Evolutionary conservation across 2,888 invertebrate genomes (phyloP), one percentile per base, ranked within the genome.

Genomic region (Villa cingulata): DNA sequence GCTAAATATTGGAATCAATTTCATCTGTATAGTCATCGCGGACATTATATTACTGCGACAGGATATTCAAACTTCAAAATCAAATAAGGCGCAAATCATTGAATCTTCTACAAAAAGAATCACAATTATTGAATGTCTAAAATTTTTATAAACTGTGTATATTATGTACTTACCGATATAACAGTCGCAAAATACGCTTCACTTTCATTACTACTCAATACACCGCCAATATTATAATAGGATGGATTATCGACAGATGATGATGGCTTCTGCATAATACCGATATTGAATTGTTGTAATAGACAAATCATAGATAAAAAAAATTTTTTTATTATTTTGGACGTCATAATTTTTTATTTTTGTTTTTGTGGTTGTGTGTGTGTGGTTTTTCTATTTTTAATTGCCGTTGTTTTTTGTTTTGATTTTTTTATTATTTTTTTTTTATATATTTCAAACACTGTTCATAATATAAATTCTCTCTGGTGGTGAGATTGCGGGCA

Each of bases 181-280:
- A 83, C 88, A 59, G 85, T 79, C 59, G 81, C 81, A 66, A 92
- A 92, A 70, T 85, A 81, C 14, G 72, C 72, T 61, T 85, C 81
- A 54, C 88, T 88, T 41, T 83, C 81, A 56, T 82, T 82, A 66
- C 82, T 85, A 51, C 88, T 88, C 19, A 94, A 76, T 2, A 94
- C 91, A n/a, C 91, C 92, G 18, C 92, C 92, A 51, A 94, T 89
- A 62, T 88, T 89, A 68, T 85, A 91, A 56, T 78, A 78, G 15
- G 76, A 75, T 20, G 81, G 82, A 66, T 83, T 83, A 48, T 76
- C 67, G 32, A 61, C 59, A 48, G 58, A 62, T 14, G 48, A 46
- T 15, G 53, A 49, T 43, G 47, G 45, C 43, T 54, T 54, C 36
- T 54, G 54, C 27, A 51, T 38, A 27, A 29, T 48, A 37, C 46